These are phyloP conservation scores for Eutolmus rufibarbis DNA, from an alignment of 2,888 invertebrate species.

Conservation along the genomic window DNA sequence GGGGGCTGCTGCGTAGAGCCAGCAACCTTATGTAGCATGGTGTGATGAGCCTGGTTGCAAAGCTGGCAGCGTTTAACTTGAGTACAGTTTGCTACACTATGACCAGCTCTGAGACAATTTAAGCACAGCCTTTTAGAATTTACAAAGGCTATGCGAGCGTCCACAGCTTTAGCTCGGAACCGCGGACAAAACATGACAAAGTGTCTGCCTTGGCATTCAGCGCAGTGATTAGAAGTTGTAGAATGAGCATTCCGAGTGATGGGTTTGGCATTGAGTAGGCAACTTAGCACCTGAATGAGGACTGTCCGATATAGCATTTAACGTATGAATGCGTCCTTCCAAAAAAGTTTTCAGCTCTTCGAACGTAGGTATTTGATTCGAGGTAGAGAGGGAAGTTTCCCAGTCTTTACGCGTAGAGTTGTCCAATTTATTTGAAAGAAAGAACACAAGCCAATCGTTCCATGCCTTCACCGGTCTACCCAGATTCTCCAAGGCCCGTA, in stretches of 20 bases:
- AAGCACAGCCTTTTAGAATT: not conserved
- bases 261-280: not conserved
- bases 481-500: not conserved
- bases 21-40: not conserved
- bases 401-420: not conserved
- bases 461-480: not conserved
- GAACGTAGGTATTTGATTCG: not conserved
- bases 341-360: not conserved
- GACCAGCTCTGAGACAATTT: not conserved
- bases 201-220: not conserved
- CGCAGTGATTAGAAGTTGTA: not conserved
- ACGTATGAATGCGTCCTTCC: not conserved
- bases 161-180: not conserved
- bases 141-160: not conserved
- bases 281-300: not conserved
- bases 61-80: not conserved
- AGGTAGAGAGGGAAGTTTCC: not conserved
- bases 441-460: not conserved
- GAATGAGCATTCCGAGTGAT: not conserved
- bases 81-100: not conserved
- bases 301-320: not conserved
- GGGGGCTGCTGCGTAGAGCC: not conserved
- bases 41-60: not conserved
- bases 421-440: not conserved
- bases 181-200: not conserved